Percentiles rank a stretch among this genome's conserved stretches.
Conservation (phyloP, 2,888 invertebrate species). For the Drosophila antonietae region DNA sequence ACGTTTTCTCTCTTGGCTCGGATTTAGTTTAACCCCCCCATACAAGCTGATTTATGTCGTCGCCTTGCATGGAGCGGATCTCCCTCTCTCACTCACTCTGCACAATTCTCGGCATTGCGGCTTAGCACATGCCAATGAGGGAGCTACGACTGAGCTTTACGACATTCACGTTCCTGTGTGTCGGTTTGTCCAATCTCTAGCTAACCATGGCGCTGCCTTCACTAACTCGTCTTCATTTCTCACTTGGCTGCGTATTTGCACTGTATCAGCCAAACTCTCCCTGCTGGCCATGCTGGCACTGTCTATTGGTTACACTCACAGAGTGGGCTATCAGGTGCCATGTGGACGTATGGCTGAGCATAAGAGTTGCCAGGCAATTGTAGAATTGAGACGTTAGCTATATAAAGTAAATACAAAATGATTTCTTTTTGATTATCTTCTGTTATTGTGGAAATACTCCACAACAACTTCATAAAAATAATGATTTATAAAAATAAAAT, state of each 20-base stretch:
- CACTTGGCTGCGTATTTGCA: constrained; percentile 77
- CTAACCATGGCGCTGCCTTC: constrained; percentile 48
- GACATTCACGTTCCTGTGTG: not conserved
- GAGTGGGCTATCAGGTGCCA: constrained; percentile 39
- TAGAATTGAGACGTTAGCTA: not conserved
- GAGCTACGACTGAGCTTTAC: constrained; percentile 4
- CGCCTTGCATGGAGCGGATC: constrained; percentile 3
- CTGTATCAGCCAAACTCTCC: constrained; percentile 30
- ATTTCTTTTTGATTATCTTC: not conserved
- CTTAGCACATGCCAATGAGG: constrained; percentile 53
- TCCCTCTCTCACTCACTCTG: not conserved
- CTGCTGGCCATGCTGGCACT: constrained; percentile 60
- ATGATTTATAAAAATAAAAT: no score
- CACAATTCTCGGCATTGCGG: constrained; percentile 29
- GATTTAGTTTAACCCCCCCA: constrained; percentile 32
- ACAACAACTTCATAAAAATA: no score
- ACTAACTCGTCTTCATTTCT: constrained; percentile 82
- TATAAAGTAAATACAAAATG: not conserved
- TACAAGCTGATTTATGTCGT: constrained; percentile 70
- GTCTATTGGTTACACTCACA: constrained; percentile 63
- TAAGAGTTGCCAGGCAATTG: constrained; percentile 51
- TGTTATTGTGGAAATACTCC: no score
- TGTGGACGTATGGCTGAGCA: constrained; percentile 49
- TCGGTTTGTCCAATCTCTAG: constrained; percentile 60
- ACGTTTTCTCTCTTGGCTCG: constrained; percentile 2